A percentile compares a stretch with the other conserved stretches of the same genome.
These are phyloP conservation scores for Chalcis sispes DNA, from an alignment of 2,888 invertebrate species.

Conservation along the genomic window DNA sequence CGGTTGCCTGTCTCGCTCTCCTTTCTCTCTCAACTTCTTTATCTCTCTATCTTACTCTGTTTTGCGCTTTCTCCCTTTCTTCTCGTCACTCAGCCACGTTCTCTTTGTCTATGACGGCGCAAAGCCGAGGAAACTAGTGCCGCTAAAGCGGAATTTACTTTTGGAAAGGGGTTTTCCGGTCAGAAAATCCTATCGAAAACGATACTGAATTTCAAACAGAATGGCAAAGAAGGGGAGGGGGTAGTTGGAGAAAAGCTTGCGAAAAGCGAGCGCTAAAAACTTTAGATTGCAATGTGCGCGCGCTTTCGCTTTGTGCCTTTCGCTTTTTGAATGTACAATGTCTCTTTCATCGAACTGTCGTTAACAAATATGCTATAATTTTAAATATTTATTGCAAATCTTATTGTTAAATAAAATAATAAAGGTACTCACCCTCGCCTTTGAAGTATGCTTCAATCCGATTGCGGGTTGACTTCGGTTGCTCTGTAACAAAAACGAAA, in stretches of 20 bases:
- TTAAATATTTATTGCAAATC: conserved; percentile 8
- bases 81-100: not conserved
- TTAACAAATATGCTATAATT: conserved; percentile 15
- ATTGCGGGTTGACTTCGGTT: conserved; percentile 84
- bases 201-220: conserved; percentile 41
- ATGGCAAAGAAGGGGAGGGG: conserved; percentile 6
- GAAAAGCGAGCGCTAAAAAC: conserved; percentile 14
- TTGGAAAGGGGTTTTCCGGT: conserved; percentile 45
- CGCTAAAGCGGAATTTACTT: conserved; percentile 42
- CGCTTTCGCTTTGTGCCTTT: conserved; percentile 27
- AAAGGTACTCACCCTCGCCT: conserved; percentile 80
- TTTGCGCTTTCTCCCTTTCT: conserved; percentile 7
- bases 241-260: not conserved
- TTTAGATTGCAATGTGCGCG: conserved; percentile 21
- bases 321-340: not conserved
- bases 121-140: conserved; percentile 28
- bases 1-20: conserved; percentile 1
- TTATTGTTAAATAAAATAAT: not conserved
- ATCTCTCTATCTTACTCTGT: not conserved
- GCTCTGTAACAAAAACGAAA: conserved; percentile 78
- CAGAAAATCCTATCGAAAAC: conserved; percentile 48
- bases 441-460: conserved; percentile 82
- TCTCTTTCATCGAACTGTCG: not conserved
- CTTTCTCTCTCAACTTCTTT: not conserved
- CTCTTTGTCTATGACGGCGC: conserved; percentile 22